A percentile compares a stretch with the other conserved stretches of the same genome.
Conservation (phyloP, 1,140 invertebrate genomes). For the Conus betulinus region DNA sequence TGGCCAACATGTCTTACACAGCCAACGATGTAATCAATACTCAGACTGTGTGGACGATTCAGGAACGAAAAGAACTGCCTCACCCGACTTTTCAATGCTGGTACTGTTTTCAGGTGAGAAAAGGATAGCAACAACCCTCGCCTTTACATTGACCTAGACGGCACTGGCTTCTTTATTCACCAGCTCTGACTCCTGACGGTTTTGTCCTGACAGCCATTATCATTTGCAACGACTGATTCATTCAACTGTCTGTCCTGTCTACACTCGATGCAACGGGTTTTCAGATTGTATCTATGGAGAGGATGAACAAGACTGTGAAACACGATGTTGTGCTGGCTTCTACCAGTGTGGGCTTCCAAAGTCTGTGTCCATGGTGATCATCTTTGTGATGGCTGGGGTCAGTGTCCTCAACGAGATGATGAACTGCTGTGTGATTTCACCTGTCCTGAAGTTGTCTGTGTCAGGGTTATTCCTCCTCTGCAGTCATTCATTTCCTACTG, state of each 20-base stretch:
- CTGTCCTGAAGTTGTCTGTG: conserved; percentile 50
- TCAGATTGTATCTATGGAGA: neutral
- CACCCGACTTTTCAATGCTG: neutral
- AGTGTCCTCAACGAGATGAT: conserved; percentile 43
- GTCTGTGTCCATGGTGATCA: conserved; percentile 26
- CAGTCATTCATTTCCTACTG: neutral
- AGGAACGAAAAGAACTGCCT: neutral
- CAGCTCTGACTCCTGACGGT: neutral
- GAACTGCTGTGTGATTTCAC: conserved; percentile 30
- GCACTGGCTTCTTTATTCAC: neutral
- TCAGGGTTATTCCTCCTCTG: conserved; percentile 4
- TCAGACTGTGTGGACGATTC: neutral
- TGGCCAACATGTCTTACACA: neutral
- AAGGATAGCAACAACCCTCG: neutral
- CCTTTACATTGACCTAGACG: neutral
- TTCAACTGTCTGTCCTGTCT: conserved; percentile 11
- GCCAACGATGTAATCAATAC: neutral
- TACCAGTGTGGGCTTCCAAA: conserved; percentile 17
- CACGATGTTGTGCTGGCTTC: conserved; percentile 21
- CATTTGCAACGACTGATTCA: neutral
- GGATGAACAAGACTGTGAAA: conserved; percentile 15
- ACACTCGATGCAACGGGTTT: conserved; percentile 31
- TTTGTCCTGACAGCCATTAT: conserved; percentile 6
- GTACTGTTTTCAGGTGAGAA: neutral
- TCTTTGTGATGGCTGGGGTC: conserved; percentile 24